phyloP scores from a whole-genome alignment of 2,888 invertebrate species.

The Rhorus exstirpatorius region DNA sequence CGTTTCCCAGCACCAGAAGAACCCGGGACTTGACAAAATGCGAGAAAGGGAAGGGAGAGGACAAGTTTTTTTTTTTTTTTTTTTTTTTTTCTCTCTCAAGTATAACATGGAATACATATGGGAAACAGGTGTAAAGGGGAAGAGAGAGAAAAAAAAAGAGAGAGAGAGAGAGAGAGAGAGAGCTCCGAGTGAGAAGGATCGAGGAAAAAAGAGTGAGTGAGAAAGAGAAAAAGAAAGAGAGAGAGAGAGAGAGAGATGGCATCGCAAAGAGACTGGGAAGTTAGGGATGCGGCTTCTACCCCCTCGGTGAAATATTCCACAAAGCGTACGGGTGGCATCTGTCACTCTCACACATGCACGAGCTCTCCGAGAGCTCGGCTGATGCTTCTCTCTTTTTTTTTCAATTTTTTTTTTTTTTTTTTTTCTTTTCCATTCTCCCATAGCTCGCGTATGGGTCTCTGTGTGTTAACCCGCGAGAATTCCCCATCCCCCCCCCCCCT shows the following conservation, averaged over 20 bases:
- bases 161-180: conserved; percentile 11
- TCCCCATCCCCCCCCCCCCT: conserved; percentile 1
- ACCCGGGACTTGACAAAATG: conserved; percentile 26
- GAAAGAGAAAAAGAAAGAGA: conserved; percentile 12
- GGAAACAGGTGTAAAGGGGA: conserved; percentile 73
- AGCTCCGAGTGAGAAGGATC: too few relatives aligned
- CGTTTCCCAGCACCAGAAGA: conserved; percentile 29
- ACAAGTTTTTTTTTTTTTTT: conserved; percentile 57
- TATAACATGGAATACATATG: conserved; percentile 55
- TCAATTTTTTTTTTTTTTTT: background rate
- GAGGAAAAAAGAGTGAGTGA: conserved; percentile 20
- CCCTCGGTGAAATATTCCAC: conserved; percentile 58
- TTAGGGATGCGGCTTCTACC: conserved; percentile 43
- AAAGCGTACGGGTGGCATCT: conserved; percentile 70
- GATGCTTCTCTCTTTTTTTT: conserved; percentile 15
- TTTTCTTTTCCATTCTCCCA: background rate
- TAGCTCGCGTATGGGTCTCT: conserved; percentile 2
- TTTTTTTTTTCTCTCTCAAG: conserved; percentile 50
- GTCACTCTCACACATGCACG: conserved; percentile 66
- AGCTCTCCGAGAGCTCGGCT: conserved; percentile 19
- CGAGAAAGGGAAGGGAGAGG: conserved; percentile 26
- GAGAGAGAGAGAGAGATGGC: conserved; percentile 12
- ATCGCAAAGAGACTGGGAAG: conserved; percentile 37
- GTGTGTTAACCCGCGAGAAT: conserved; percentile 16
- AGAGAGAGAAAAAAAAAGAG: conserved; percentile 35